A percentile compares a stretch with the other conserved stretches of the same genome.
Evolutionary conservation across 2,888 invertebrate species (phyloP).

Genomic region (Yponomeuta evonymella): DNA sequence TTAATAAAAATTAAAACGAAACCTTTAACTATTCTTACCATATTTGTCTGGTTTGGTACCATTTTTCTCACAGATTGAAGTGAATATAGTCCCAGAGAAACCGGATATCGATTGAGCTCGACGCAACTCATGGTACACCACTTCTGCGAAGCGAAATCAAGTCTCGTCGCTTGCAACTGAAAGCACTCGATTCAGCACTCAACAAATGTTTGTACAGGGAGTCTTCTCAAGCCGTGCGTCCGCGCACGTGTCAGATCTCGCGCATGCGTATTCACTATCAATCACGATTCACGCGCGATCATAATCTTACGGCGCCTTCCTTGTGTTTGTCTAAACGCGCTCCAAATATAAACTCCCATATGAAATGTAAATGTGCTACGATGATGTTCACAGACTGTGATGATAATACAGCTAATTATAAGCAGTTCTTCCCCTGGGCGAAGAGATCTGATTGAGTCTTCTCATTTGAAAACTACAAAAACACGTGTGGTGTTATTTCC

Average conservation of each 20-base stretch:
- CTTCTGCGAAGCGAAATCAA: neutral
- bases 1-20: too few relatives aligned
- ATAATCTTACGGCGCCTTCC: constrained; percentile 64
- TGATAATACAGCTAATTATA: neutral
- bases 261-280: constrained; percentile 52
- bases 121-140: neutral
- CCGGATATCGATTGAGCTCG: neutral
- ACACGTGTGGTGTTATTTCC: too few relatives aligned
- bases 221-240: neutral
- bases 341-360: constrained; percentile 36
- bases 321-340: constrained; percentile 65
- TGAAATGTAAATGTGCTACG: constrained; percentile 8
- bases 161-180: neutral
- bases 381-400: neutral
- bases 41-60: too few relatives aligned
- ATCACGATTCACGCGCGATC: constrained; percentile 69
- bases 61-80: too few relatives aligned
- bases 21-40: too few relatives aligned
- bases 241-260: constrained; percentile 16
- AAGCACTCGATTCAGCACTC: neutral
- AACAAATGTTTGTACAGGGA: neutral
- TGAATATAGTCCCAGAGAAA: neutral
- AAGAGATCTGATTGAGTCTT: too few relatives aligned
- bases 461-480: too few relatives aligned
- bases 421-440: neutral